A percentile compares a stretch with the other conserved stretches of the same genome.
Evolutionary conservation across 2,888 invertebrate species (phyloP).

Genomic region (Pharmacophagus antenor): DNA sequence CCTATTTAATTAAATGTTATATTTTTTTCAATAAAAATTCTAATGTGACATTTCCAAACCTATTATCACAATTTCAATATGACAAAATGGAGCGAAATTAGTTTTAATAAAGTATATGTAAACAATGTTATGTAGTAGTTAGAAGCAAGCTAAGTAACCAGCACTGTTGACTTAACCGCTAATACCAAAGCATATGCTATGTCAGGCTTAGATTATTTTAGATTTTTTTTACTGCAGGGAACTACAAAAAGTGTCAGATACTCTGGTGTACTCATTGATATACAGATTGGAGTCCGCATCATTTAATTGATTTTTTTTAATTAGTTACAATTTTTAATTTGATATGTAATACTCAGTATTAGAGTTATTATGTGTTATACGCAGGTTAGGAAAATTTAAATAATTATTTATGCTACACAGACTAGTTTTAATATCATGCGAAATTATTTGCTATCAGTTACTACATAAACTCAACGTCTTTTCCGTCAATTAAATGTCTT

Average conservation of each 20-base stretch:
- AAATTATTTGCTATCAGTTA: background rate
- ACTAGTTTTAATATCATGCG: background rate
- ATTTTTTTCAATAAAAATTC: background rate
- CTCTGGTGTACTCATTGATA: too few species aligned
- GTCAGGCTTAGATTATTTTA: background rate
- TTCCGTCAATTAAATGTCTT: conserved; percentile 74
- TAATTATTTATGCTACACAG: background rate
- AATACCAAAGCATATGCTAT: background rate
- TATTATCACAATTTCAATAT: background rate
- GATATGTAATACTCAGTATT: too few species aligned
- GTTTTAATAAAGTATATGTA: background rate
- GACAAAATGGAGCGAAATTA: background rate
- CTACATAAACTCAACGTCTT: conserved; percentile 41
- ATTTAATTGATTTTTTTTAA: too few species aligned
- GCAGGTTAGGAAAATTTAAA: background rate
- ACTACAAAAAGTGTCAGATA: background rate
- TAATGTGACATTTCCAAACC: background rate
- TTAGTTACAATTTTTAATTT: too few species aligned
- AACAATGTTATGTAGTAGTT: background rate
- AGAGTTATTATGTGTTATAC: background rate
- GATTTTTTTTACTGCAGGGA: background rate
- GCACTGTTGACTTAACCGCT: background rate
- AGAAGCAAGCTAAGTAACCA: background rate
- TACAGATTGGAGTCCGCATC: too few species aligned
- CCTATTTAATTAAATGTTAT: background rate